These are phyloP conservation scores for Cranoglanis bouderius DNA, from an alignment of 2,113 vertebrate species.

Conservation along the genomic window DNA sequence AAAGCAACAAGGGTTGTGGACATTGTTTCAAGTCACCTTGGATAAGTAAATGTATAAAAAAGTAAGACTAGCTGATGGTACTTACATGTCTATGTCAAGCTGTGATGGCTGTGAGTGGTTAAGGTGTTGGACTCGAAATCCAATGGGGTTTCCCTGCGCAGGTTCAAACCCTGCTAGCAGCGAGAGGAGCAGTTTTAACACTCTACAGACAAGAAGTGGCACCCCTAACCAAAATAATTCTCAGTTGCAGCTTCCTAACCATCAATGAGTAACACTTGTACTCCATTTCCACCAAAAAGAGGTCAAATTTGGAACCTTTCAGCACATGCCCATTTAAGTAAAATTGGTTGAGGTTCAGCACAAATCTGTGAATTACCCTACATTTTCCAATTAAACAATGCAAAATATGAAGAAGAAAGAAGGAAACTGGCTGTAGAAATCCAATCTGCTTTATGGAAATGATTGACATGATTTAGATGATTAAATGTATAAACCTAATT, in stretches of 20 bases:
- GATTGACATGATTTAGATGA: no score
- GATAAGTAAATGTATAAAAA: neutral
- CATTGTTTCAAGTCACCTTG: neutral
- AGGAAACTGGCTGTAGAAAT: no score
- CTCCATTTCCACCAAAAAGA: neutral
- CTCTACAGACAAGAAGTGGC: neutral
- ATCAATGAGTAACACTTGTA: no score
- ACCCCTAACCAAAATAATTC: no score
- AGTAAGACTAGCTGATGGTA: neutral
- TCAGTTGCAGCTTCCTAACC: no score
- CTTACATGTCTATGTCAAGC: neutral
- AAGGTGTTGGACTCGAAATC: conserved; percentile 2
- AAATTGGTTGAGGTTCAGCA: no score
- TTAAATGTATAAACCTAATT: no score
- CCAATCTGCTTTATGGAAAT: no score
- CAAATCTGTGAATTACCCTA: no score
- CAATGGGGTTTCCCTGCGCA: neutral
- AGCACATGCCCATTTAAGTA: no score
- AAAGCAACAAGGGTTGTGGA: neutral
- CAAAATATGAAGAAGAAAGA: neutral
- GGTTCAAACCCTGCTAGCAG: neutral
- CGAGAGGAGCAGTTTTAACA: neutral
- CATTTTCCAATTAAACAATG: no score
- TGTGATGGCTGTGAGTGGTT: neutral
- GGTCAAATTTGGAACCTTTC: neutral